These are phyloP conservation scores for Echinometra lucunter DNA, from an alignment of 53 echinoderm and acorn worm species.

Conservation along the genomic window DNA sequence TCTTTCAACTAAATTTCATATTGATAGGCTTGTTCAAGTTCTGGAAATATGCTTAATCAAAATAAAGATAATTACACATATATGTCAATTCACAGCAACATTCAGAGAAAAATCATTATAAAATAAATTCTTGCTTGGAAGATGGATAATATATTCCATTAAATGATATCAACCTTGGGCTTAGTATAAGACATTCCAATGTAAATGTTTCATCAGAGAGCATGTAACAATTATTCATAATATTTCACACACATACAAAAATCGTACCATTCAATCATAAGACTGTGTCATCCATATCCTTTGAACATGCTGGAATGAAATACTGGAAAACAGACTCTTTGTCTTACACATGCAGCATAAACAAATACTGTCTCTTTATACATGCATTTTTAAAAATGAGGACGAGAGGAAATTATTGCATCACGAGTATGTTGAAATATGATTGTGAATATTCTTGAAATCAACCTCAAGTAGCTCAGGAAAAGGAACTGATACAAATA, in stretches of 20 bases:
- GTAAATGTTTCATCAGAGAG: background rate
- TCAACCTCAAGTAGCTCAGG: no score
- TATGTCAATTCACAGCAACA: background rate
- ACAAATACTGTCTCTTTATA: background rate
- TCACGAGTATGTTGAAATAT: background rate
- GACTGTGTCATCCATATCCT: background rate
- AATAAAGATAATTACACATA: background rate
- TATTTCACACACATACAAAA: background rate
- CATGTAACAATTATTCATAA: background rate
- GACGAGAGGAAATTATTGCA: background rate
- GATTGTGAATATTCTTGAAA: no score
- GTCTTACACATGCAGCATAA: constrained; percentile 4
- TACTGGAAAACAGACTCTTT: background rate
- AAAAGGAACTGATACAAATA: no score
- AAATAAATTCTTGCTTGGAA: background rate
- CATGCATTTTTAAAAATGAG: background rate
- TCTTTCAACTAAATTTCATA: background rate
- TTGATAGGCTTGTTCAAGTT: background rate
- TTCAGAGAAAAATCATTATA: background rate
- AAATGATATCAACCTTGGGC: background rate
- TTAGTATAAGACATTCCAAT: background rate
- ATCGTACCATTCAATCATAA: background rate
- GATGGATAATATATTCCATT: background rate
- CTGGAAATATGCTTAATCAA: background rate
- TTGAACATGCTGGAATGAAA: background rate